A percentile compares a stretch with the other conserved stretches of the same genome.
Evolutionary conservation across 2,797 vertebrate species (phyloP).

Genomic region (Halcyon badia): DNA sequence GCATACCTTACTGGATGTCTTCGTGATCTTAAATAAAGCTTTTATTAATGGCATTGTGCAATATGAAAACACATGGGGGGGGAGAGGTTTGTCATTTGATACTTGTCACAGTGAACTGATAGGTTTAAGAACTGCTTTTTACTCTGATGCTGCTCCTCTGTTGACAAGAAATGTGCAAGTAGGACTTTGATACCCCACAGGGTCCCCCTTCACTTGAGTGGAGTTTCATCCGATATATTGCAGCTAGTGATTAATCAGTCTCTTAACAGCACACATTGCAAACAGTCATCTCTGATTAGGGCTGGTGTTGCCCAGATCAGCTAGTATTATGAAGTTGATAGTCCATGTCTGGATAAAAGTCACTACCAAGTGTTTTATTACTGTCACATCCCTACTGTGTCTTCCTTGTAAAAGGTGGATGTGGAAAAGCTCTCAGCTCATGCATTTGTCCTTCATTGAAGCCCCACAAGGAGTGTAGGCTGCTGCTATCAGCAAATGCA

Average conservation of each 20-base stretch:
- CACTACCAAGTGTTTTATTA: neutral
- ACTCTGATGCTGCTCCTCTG: neutral
- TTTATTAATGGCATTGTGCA: neutral
- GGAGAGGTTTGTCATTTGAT: neutral
- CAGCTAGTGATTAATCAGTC: neutral
- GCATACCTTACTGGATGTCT: neutral
- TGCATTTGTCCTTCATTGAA: neutral
- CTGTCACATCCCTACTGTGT: neutral
- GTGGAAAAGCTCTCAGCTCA: neutral
- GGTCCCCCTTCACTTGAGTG: neutral
- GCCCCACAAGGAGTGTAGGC: neutral
- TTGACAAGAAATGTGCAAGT: neutral
- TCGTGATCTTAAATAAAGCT: neutral
- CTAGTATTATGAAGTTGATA: neutral
- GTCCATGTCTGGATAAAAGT: neutral
- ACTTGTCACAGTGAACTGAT: neutral
- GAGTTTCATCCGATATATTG: neutral
- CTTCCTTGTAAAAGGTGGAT: neutral
- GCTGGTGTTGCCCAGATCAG: neutral
- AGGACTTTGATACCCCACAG: neutral
- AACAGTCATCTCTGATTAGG: neutral
- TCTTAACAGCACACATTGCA: neutral
- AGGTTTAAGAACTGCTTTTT: neutral
- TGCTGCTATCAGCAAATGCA: accelerated
- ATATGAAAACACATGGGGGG: neutral